Percentiles rank a stretch among this genome's conserved stretches.
phyloP scores from a whole-genome alignment of 2,797 vertebrate species.

The Myotis vivesi region DNA sequence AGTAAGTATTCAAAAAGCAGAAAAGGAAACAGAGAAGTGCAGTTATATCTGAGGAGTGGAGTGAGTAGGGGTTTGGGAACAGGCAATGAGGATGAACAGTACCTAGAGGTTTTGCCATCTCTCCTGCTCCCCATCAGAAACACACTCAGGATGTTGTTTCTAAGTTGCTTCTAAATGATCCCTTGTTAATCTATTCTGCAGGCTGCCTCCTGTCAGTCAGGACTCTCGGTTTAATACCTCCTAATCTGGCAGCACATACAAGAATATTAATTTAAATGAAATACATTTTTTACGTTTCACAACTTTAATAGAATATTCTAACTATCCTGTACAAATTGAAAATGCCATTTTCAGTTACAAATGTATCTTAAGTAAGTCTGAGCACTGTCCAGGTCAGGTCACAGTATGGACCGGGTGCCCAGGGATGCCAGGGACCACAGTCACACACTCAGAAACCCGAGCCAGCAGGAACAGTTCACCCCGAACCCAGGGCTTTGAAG shows the following conservation, averaged over 20 bases:
- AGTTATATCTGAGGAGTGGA: neutral
- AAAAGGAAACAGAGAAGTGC: neutral
- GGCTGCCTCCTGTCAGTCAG: neutral
- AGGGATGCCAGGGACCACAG: conserved; percentile 75
- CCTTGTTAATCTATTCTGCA: neutral
- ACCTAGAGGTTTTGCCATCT: rapidly evolving
- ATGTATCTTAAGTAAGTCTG: conserved; percentile 93
- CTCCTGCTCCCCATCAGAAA: neutral
- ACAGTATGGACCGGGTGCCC: conserved; percentile 79
- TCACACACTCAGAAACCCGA: conserved; percentile 63
- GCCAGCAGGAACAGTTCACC: conserved; percentile 64
- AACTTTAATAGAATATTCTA: conserved; percentile 98
- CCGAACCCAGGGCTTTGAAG: conserved; percentile 73
- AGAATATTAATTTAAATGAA: neutral
- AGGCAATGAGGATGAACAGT: neutral
- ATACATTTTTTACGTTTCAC: conserved; percentile 85
- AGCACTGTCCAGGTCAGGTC: conserved; percentile 87
- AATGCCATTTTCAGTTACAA: conserved; percentile 94
- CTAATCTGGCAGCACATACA: neutral
- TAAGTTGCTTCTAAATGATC: neutral
- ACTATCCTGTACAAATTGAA: conserved; percentile 98
- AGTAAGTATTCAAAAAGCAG: neutral
- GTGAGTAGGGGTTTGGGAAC: rapidly evolving
- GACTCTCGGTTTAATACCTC: neutral
- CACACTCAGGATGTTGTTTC: neutral